Percentiles rank a stretch among this genome's conserved stretches.
phyloP scores from a whole-genome alignment of 2,113 vertebrate genomes.

The Calidris pygmaea region DNA sequence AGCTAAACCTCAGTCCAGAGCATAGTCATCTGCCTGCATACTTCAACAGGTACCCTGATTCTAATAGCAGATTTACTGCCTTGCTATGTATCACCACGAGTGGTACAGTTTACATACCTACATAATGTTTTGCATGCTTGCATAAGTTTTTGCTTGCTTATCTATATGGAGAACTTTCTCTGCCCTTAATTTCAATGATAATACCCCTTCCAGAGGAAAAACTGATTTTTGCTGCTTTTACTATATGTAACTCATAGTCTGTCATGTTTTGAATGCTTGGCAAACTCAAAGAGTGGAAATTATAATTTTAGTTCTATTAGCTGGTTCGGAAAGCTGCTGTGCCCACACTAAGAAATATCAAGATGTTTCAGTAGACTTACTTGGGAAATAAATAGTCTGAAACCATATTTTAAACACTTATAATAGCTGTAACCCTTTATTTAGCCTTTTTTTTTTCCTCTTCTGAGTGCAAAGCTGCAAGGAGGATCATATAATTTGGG shows the following conservation, averaged over 20 bases:
- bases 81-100: rapidly evolving
- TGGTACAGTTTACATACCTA: neutral
- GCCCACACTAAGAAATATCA: neutral
- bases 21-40: neutral
- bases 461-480: neutral
- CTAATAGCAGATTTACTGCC: neutral
- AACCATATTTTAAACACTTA: neutral
- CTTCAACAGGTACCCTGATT: neutral
- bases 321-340: neutral
- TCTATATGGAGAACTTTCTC: neutral
- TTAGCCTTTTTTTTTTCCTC: no score
- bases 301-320: neutral
- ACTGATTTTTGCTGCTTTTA: neutral
- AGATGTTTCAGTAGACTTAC: neutral
- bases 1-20: neutral
- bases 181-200: neutral
- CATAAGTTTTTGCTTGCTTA: neutral
- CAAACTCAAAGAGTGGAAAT: neutral
- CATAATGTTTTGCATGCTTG: neutral
- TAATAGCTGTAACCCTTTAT: neutral
- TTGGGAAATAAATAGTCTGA: neutral
- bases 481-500: neutral
- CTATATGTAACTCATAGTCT: neutral
- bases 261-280: neutral
- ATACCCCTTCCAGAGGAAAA: neutral